Evolutionary conservation across 2,797 vertebrate genomes (phyloP), one percentile per base, ranked within the genome.

Genomic region (Labeo calbasu): DNA sequence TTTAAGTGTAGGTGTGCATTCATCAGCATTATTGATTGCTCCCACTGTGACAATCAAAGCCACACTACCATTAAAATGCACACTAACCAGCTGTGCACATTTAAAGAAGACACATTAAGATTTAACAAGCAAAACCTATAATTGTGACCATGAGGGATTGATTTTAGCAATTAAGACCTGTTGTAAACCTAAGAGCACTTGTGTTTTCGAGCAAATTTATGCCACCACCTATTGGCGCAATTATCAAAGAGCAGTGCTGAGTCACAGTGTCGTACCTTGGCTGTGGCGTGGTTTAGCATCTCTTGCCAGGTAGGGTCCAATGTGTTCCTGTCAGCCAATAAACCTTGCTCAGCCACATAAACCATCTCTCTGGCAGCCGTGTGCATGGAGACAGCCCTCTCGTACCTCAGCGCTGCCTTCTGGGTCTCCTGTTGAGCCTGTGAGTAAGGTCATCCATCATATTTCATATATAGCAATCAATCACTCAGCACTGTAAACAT

Each of bases 271-370:
- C 11, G 23, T 89, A 96, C 97, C 93, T 98, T 98, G 77, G 95
- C 89, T 0, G 97, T 98, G 17, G 97, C 97, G 0, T 98, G 97
- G 90, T 98, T 98, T 57, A 98, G 96, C 97, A 97, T 97, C 91
- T 98, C 97, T 88, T 98, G 97, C 97, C 97, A 98, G 0, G 97
- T 97, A 28, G 97, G 96, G 85, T 98, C 97, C 91, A 98, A 91
- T 0, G 96, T 95, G 93, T 97, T 98, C 77, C 94, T 95, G 90
- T 96, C 97, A 0, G 96, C 96, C 91, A 96, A 89, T n/a, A 98
- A 95, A 0, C 97, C 97, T 88, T 98, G 97, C 88, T 98, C 97
- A 0, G 97, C 97, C 89, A 98, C 97, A 0, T 96, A 97, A 25
- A 98, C 97, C 97, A 98, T 98, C 89, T 98, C 97, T 15, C 97